Evolutionary conservation across 2,797 vertebrate genomes (phyloP).

Genomic region (Malurus splendens): DNA sequence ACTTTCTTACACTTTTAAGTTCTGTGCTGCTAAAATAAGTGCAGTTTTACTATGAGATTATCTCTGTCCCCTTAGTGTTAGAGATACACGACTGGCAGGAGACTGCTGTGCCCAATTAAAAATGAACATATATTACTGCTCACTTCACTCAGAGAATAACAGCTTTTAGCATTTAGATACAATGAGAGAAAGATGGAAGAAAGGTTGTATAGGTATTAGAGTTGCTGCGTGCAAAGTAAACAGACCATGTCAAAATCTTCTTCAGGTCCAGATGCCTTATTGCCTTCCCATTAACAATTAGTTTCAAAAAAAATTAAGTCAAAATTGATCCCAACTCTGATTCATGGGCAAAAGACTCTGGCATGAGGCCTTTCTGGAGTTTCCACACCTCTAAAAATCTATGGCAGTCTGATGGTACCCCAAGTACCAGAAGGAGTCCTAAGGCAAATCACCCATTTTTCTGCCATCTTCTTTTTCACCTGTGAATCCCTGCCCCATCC

Average conservation of each 20-base stretch:
- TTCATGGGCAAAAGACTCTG: not conserved
- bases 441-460: not conserved
- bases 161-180: not conserved
- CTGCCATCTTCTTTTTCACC: not conserved
- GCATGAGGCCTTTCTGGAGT: not conserved
- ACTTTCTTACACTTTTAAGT: not conserved
- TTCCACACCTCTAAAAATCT: not conserved
- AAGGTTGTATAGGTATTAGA: not conserved
- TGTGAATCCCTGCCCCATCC: not conserved
- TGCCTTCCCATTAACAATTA: not conserved
- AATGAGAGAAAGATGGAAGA: not conserved
- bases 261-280: not conserved
- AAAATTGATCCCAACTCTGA: not conserved
- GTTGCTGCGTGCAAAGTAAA: not conserved
- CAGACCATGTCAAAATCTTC: not conserved
- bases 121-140: not conserved
- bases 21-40: not conserved
- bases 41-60: not conserved
- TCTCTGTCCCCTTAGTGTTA: not conserved
- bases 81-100: not conserved
- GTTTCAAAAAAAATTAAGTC: not conserved
- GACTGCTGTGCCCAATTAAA: not conserved
- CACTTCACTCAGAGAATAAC: not conserved
- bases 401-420: not conserved
- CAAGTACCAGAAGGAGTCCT: not conserved